Evolutionary conservation across 2,113 vertebrate genomes (phyloP).

Genomic region (Prunella himalayana): DNA sequence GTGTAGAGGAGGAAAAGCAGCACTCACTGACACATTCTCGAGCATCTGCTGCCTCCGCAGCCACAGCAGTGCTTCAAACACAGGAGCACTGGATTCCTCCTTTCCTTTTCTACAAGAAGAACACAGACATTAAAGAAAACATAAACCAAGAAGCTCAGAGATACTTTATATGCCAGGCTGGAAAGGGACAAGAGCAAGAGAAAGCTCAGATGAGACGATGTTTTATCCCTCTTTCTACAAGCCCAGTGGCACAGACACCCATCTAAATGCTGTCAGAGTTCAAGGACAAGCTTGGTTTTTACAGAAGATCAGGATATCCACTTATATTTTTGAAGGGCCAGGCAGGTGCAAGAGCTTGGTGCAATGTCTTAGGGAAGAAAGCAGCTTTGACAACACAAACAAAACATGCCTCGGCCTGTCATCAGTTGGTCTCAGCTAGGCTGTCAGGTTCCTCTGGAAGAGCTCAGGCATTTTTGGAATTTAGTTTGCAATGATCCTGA

Average conservation of each 20-base stretch:
- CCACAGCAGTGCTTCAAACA: neutral
- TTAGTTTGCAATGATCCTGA: neutral
- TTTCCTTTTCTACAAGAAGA: neutral
- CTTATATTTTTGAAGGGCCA: neutral
- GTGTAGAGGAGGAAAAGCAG: neutral
- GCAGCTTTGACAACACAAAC: neutral
- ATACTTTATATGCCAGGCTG: rapidly evolving
- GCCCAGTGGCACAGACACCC: neutral
- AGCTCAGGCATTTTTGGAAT: neutral
- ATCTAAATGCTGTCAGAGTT: neutral
- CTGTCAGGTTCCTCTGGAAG: neutral
- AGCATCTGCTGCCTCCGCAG: neutral
- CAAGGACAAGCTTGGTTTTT: neutral
- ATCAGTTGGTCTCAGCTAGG: neutral
- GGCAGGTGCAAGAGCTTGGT: neutral
- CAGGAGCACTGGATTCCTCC: neutral
- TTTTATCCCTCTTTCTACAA: neutral
- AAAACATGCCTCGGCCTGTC: neutral
- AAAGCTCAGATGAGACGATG: neutral
- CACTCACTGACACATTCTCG: rapidly evolving
- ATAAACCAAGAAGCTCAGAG: neutral
- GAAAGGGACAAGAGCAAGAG: neutral
- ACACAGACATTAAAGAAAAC: neutral
- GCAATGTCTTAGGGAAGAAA: neutral
- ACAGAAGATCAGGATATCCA: neutral